Evolutionary conservation across 1,140 invertebrate species (phyloP).

Genomic region (Sesamia nonagrioides): DNA sequence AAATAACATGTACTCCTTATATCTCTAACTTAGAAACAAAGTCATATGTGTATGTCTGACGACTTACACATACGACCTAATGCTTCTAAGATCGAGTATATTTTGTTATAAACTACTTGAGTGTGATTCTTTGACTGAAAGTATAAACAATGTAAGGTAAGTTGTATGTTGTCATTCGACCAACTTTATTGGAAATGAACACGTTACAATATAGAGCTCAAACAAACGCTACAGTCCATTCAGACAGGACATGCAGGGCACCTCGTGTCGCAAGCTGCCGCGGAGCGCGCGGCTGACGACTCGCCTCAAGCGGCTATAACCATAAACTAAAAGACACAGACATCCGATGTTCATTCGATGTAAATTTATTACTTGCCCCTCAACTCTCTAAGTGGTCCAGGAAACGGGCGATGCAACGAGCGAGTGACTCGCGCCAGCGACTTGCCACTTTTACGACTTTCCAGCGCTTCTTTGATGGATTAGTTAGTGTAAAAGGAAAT

Average conservation of each 20-base stretch:
- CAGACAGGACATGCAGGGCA: neutral
- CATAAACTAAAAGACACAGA: slow-evolving; percentile 29
- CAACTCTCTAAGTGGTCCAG: slow-evolving; percentile 14
- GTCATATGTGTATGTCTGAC: too few species aligned
- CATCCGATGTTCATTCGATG: slow-evolving; percentile 38
- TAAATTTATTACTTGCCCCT: slow-evolving; percentile 25
- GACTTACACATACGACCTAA: too few species aligned
- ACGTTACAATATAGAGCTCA: too few species aligned
- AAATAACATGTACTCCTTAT: too few species aligned
- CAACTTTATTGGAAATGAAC: too few species aligned
- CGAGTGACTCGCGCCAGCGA: slow-evolving; percentile 21
- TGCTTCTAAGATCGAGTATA: too few species aligned
- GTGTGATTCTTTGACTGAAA: too few species aligned
- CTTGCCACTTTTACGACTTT: neutral
- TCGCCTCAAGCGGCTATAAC: slow-evolving; percentile 24
- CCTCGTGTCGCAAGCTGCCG: neutral
- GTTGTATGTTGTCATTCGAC: too few species aligned
- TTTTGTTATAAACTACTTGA: too few species aligned
- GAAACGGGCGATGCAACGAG: slow-evolving; percentile 9
- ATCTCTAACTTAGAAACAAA: too few species aligned
- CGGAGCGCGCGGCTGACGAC: neutral
- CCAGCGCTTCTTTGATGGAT: slow-evolving; percentile 12
- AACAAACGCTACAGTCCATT: neutral
- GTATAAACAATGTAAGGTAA: too few species aligned
- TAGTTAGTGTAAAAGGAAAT: slow-evolving; percentile 20